These are phyloP conservation scores for Hirtodrosophila duncani DNA, from an alignment of 2,888 invertebrate species.

Conservation along the genomic window DNA sequence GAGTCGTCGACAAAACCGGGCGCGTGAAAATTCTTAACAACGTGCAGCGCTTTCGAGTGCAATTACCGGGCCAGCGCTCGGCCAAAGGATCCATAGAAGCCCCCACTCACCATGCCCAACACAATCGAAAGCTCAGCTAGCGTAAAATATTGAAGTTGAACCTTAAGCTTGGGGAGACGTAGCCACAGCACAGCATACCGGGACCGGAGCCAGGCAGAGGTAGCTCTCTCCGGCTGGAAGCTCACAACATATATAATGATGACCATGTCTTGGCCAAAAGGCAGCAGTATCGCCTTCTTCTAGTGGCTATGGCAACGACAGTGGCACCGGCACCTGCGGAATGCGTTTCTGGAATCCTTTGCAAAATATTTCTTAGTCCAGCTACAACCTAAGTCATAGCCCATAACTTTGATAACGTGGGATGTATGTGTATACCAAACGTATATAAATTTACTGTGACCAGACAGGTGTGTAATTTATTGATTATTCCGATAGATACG, in stretches of 20 bases:
- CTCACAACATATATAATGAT: not conserved
- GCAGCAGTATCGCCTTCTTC: not conserved
- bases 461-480: slow-evolving; percentile 78
- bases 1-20: not conserved
- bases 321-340: slow-evolving; percentile 56
- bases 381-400: slow-evolving; percentile 28
- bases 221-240: not conserved
- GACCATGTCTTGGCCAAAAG: slow-evolving; percentile 17
- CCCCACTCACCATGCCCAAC: slow-evolving; percentile 29
- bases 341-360: slow-evolving; percentile 69
- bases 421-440: slow-evolving; percentile 19
- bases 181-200: slow-evolving; percentile 4
- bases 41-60: slow-evolving; percentile 54
- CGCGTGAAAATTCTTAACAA: slow-evolving; percentile 55
- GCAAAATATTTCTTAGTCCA: slow-evolving; percentile 59
- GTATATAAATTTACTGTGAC: slow-evolving; percentile 57
- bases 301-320: slow-evolving; percentile 6
- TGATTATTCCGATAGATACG: slow-evolving; percentile 74
- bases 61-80: slow-evolving; percentile 61
- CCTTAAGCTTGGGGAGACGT: not conserved
- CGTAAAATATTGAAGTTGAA: slow-evolving; percentile 66
- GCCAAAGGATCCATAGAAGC: slow-evolving; percentile 20
- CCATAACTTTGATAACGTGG: slow-evolving; percentile 44
- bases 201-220: slow-evolving; percentile 13
- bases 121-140: slow-evolving; percentile 65